These are phyloP conservation scores for Mesoclemmys tuberculata DNA, from an alignment of 2,113 vertebrate genomes.

Conservation along the genomic window DNA sequence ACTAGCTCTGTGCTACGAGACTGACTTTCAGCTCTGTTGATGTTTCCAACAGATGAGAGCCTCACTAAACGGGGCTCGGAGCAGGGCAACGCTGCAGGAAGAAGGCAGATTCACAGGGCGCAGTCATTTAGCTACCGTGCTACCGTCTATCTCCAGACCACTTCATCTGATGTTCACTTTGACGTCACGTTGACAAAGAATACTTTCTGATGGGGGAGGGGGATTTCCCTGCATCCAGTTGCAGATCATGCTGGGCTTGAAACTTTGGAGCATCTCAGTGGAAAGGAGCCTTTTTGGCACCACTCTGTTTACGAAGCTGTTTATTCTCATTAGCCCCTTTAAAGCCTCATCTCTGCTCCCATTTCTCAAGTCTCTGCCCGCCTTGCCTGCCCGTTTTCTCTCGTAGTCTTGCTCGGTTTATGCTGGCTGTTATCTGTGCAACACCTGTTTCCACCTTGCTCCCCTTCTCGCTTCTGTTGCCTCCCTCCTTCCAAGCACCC, in stretches of 20 bases:
- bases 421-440: rapidly evolving
- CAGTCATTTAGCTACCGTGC: rapidly evolving
- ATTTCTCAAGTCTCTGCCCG: background rate
- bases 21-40: too few species aligned
- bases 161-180: background rate
- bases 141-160: background rate
- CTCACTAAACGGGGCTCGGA: rapidly evolving
- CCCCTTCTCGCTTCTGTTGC: rapidly evolving
- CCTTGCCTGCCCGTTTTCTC: rapidly evolving
- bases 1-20: background rate
- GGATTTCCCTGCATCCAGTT: constrained; percentile 44
- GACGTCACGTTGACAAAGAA: background rate
- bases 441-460: rapidly evolving
- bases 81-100: background rate
- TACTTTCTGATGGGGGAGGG: background rate
- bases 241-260: background rate
- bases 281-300: background rate
- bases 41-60: background rate
- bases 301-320: background rate
- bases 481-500: background rate
- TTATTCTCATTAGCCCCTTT: rapidly evolving
- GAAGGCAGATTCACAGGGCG: rapidly evolving
- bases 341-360: background rate
- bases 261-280: rapidly evolving
- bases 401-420: background rate